Evolutionary conservation across 2,888 invertebrate genomes (phyloP).

Genomic region (Leptopilina myrica): DNA sequence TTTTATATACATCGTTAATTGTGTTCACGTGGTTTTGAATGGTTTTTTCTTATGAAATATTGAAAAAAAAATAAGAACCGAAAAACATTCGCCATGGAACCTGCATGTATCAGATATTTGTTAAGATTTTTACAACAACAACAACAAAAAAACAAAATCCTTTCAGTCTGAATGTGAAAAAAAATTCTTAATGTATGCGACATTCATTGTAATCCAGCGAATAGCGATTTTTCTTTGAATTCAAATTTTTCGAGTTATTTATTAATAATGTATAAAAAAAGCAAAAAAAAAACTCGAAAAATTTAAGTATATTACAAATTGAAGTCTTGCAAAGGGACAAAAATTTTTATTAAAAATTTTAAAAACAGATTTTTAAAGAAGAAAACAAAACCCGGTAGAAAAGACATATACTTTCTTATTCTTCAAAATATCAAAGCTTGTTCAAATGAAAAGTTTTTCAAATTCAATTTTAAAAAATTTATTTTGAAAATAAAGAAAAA

Average conservation of each 20-base stretch:
- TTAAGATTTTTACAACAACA: slow-evolving; percentile 24
- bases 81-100: slow-evolving; percentile 18
- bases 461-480: background rate
- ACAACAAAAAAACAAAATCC: slow-evolving; percentile 6
- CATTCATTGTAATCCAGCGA: slow-evolving; percentile 13
- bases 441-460: background rate
- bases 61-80: background rate
- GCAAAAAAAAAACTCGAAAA: background rate
- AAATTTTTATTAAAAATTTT: background rate
- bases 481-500: background rate
- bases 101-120: slow-evolving; percentile 40
- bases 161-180: slow-evolving; percentile 17
- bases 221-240: slow-evolving; percentile 6
- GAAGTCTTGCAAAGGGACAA: slow-evolving; percentile 15
- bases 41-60: slow-evolving; percentile 41
- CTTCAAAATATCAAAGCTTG: slow-evolving; percentile 4
- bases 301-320: background rate
- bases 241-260: background rate
- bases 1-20: slow-evolving; percentile 63
- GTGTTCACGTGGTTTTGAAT: slow-evolving; percentile 55
- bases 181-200: slow-evolving; percentile 14
- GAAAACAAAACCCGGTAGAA: background rate
- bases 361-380: too few relatives aligned
- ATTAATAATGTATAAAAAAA: background rate
- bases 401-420: slow-evolving; percentile 17